Conservation (phyloP, 2,888 invertebrate species). For the Torymus aiolomorphi region DNA sequence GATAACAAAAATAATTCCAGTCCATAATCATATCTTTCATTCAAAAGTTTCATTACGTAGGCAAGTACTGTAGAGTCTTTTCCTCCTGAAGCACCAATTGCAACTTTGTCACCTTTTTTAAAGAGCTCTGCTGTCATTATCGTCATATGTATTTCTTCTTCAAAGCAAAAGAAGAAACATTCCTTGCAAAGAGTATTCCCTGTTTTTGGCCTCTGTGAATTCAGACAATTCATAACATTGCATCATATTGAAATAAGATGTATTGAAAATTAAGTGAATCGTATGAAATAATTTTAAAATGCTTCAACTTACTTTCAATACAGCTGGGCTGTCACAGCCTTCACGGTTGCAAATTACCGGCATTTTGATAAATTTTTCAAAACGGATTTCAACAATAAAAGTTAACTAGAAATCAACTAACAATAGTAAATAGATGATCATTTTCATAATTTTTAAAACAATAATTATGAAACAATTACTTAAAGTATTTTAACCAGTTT, state of each 20-base stretch:
- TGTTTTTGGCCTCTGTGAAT: slow-evolving; percentile 88
- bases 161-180: slow-evolving; percentile 95
- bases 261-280: background rate
- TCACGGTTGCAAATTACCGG: slow-evolving; percentile 44
- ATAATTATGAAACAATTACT: no score
- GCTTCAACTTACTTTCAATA: slow-evolving; percentile 49
- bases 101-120: slow-evolving; percentile 88
- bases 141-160: slow-evolving; percentile 95
- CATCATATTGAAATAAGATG: no score
- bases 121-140: slow-evolving; percentile 90
- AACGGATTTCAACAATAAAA: background rate
- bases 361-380: slow-evolving; percentile 39
- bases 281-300: background rate
- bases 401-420: background rate
- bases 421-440: no score
- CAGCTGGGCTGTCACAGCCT: slow-evolving; percentile 39
- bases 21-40: slow-evolving; percentile 93
- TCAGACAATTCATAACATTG: background rate
- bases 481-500: no score
- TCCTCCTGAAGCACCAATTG: slow-evolving; percentile 95
- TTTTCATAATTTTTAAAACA: no score
- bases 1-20: slow-evolving; percentile 93
- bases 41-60: slow-evolving; percentile 92
- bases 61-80: slow-evolving; percentile 99
- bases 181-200: slow-evolving; percentile 94